phyloP scores from a whole-genome alignment of 2,888 invertebrate genomes.

The Nymphalis polychloros region DNA sequence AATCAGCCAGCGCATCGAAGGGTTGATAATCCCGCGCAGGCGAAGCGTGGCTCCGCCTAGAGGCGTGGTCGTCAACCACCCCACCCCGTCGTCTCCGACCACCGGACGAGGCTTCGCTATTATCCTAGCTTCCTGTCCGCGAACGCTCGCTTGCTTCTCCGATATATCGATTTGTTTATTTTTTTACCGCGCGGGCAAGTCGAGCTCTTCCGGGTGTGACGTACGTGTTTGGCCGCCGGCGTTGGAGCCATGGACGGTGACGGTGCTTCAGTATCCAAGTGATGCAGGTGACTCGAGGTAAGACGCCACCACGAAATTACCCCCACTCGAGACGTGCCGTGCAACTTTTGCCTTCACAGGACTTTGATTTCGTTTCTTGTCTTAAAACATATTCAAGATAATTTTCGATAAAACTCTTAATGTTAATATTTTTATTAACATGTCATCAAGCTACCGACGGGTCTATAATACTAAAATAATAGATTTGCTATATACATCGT shows the following conservation, averaged over 20 bases:
- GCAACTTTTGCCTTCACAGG: not conserved
- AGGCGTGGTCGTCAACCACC: constrained; percentile 52
- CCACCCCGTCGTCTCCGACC: constrained; percentile 49
- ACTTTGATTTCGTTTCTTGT: not conserved
- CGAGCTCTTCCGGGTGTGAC: constrained; percentile 61
- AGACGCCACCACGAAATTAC: constrained; percentile 26
- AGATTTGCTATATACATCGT: too few species aligned
- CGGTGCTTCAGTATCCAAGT: constrained; percentile 45
- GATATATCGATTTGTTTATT: constrained; percentile 80
- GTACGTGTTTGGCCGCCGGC: constrained; percentile 48
- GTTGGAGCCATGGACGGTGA: constrained; percentile 46
- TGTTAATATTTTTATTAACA: too few species aligned
- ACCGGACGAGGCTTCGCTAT: constrained; percentile 70
- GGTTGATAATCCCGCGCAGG: constrained; percentile 53
- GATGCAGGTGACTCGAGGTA: constrained; percentile 43
- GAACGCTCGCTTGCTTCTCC: constrained; percentile 73
- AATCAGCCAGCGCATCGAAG: constrained; percentile 39
- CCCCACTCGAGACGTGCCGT: not conserved
- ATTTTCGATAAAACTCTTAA: too few species aligned
- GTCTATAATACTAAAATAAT: too few species aligned
- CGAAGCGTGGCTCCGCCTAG: constrained; percentile 49
- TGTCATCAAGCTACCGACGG: too few species aligned
- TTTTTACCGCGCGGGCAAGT: constrained; percentile 70
- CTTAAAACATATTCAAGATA: too few species aligned
- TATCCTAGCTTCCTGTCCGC: constrained; percentile 80